Evolutionary conservation across 2,888 invertebrate genomes (phyloP).

Genomic region (Cataglyphis altisquamis): DNA sequence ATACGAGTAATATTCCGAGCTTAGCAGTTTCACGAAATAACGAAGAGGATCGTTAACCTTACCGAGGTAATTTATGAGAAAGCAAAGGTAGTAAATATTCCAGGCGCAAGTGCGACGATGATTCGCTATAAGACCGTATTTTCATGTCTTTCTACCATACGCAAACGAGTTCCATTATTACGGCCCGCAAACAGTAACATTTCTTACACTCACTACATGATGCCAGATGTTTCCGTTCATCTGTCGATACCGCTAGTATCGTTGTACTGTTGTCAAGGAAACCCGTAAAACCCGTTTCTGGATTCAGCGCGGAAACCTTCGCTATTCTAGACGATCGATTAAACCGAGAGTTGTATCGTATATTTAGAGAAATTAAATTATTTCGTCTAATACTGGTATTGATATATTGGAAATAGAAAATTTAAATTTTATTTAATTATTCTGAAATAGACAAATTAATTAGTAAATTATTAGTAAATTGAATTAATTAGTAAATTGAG

Average conservation of each 20-base stretch:
- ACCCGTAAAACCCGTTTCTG: slow-evolving; percentile 49
- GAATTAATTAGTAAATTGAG: slow-evolving; percentile 1
- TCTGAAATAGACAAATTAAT: slow-evolving; percentile 18
- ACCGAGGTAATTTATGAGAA: background rate
- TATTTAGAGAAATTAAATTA: slow-evolving; percentile 49
- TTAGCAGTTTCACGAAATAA: background rate
- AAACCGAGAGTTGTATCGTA: slow-evolving; percentile 9
- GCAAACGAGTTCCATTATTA: slow-evolving; percentile 21
- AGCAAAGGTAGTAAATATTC: slow-evolving; percentile 25
- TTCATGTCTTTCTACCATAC: background rate
- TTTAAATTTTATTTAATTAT: slow-evolving; percentile 1
- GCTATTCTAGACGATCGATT: slow-evolving; percentile 28
- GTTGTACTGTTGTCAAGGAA: slow-evolving; percentile 29
- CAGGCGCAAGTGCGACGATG: background rate
- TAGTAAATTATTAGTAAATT: background rate
- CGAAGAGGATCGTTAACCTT: background rate
- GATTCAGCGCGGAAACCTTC: slow-evolving; percentile 41
- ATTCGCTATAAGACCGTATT: background rate
- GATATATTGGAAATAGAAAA: slow-evolving; percentile 15
- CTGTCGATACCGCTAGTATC: slow-evolving; percentile 44
- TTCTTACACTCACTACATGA: slow-evolving; percentile 6
- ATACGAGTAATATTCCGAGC: background rate
- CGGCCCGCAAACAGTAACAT: background rate
- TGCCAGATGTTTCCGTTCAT: slow-evolving; percentile 43
- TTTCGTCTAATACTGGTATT: slow-evolving; percentile 11